Percentiles rank a stretch among this genome's conserved stretches.
Evolutionary conservation across 2,888 invertebrate species (phyloP).

Genomic region (Idaea biselata): DNA sequence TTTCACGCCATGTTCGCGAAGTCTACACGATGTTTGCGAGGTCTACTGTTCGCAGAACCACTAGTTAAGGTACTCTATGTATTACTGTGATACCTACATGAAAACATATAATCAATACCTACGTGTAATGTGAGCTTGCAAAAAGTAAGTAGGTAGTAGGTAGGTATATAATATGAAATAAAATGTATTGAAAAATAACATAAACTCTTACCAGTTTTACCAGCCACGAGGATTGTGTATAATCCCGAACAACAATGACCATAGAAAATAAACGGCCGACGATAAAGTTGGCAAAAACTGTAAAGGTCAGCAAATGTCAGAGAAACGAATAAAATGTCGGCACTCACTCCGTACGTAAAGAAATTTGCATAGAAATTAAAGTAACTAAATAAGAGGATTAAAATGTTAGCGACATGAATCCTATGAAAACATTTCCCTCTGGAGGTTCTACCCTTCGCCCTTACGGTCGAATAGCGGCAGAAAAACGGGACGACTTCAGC

Average conservation of each 20-base stretch:
- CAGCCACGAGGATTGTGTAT: too few relatives aligned
- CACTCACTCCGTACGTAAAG: not conserved
- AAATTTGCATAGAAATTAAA: not conserved
- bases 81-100: too few relatives aligned
- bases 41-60: too few relatives aligned
- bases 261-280: not conserved
- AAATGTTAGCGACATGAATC: not conserved
- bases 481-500: not conserved
- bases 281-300: not conserved
- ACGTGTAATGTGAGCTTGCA: too few relatives aligned
- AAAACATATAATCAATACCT: too few relatives aligned
- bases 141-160: too few relatives aligned
- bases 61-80: too few relatives aligned
- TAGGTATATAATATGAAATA: too few relatives aligned
- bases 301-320: not conserved
- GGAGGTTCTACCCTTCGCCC: not conserved
- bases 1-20: too few relatives aligned
- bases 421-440: not conserved
- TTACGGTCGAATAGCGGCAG: not conserved
- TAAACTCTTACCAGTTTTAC: too few relatives aligned
- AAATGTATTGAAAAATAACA: too few relatives aligned
- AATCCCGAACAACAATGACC: not conserved
- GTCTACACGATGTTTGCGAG: too few relatives aligned
- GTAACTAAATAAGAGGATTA: conserved; percentile 2
- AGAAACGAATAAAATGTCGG: conserved; percentile 2